Percentiles rank a stretch among this genome's conserved stretches.
These are phyloP conservation scores for Cryptoblepharus egeriae DNA, from an alignment of 2,797 vertebrate genomes.

Conservation along the genomic window DNA sequence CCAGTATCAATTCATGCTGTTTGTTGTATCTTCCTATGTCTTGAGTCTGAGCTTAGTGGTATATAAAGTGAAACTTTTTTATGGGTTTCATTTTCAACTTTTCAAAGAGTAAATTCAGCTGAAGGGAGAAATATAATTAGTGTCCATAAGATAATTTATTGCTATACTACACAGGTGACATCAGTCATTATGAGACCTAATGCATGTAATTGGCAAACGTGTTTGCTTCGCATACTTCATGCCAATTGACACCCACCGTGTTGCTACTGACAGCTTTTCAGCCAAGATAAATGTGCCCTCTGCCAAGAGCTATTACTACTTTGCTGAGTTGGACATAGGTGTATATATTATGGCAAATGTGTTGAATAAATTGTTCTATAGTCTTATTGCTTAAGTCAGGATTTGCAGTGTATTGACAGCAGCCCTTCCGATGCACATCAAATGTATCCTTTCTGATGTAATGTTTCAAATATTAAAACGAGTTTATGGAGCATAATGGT, in stretches of 20 bases:
- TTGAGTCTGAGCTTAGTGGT: slow-evolving; percentile 18
- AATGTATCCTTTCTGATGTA: slow-evolving; percentile 36
- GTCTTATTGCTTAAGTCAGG: slow-evolving; percentile 30
- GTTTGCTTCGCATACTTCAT: slow-evolving; percentile 71
- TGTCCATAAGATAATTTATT: slow-evolving; percentile 72
- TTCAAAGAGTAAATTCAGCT: slow-evolving; percentile 55
- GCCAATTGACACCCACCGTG: slow-evolving; percentile 71
- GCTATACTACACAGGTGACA: slow-evolving; percentile 67
- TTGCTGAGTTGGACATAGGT: slow-evolving; percentile 58
- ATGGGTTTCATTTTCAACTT: slow-evolving; percentile 49
- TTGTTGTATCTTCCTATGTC: not conserved
- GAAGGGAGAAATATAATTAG: slow-evolving; percentile 67
- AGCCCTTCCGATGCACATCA: slow-evolving; percentile 46
- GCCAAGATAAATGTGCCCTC: slow-evolving; percentile 65
- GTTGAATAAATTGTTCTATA: slow-evolving; percentile 26
- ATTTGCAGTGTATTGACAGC: slow-evolving; percentile 43
- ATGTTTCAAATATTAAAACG: slow-evolving; percentile 36
- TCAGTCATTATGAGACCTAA: slow-evolving; percentile 73
- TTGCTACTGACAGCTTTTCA: slow-evolving; percentile 73
- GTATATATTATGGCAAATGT: slow-evolving; percentile 42
- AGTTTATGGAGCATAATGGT: slow-evolving; percentile 27
- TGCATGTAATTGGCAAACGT: slow-evolving; percentile 73
- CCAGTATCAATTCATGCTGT: not conserved
- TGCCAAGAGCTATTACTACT: slow-evolving; percentile 67
- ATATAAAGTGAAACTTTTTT: slow-evolving; percentile 30